Evolutionary conservation across 2,888 invertebrate genomes (phyloP), one percentile per base, ranked within the genome.

Genomic region (Drosophila kokeensis): DNA sequence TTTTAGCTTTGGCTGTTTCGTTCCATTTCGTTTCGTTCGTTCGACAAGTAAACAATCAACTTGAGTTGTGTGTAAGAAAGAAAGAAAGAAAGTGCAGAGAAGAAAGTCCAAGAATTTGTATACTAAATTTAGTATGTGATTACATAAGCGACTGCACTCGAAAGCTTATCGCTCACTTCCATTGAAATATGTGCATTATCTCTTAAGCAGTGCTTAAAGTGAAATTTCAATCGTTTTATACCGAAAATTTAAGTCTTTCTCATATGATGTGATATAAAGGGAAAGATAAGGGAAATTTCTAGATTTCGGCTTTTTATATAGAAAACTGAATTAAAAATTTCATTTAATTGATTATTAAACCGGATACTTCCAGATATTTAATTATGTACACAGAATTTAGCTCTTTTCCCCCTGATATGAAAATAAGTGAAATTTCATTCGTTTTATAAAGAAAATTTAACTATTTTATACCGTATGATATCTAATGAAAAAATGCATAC

Each of bases 51-150:
- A 36, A 30, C 70, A 48, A 52, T 73, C 62, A 63, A 42, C 27
- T 18, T n/a, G 49, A 48, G 45, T 74, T 75, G 60, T 57, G 50
- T 63, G 21, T 21, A 45, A 42, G 36, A 49, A 18, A 45, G 32
- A 57, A 34, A 52, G 38, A 45, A 27, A 34, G 18, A 40, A 45
- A 45, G 45, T 24, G 18, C 0, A 13, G 21, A 32, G 4, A 30
- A 21, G 18, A 61, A n/a, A 50, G 18, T 30, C 18, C 3, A 29
- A 21, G 65, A 21, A 42, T 38, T 49, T 50, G 45, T 7, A 8
- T 45, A 4, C 15, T 24, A 8, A 15, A 15, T 27, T 45, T 45
- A 15, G 45, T 15, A 45, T 45, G 24, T 34, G 45, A 42, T 57
- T 24, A 57, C 45, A 45, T 45, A 52, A 32, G 27, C 18, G 45